Percentiles rank a stretch among this genome's conserved stretches.
Conservation (phyloP, 2,797 vertebrate genomes). For the Melanotaenia trifasciata region DNA sequence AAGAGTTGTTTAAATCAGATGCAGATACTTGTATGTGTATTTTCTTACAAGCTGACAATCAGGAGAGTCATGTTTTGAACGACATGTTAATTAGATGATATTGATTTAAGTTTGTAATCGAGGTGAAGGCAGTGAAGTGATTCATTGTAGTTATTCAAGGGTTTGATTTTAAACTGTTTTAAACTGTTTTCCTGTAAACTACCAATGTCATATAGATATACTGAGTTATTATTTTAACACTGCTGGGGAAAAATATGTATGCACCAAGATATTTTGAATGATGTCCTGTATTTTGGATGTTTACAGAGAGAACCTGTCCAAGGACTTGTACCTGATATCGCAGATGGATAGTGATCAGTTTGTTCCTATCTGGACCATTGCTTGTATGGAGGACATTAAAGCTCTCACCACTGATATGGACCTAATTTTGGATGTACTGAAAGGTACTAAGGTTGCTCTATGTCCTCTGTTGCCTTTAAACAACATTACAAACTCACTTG, state of each 20-base stretch:
- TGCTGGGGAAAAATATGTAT: neutral
- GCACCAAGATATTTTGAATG: neutral
- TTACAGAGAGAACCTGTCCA: conserved; percentile 94
- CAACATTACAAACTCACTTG: too few species aligned
- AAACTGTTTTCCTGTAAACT: too few species aligned
- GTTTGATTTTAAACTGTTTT: neutral
- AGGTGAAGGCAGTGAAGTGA: neutral
- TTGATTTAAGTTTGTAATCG: neutral
- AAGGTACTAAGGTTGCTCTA: conserved; percentile 80
- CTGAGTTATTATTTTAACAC: neutral
- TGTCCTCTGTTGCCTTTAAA: neutral
- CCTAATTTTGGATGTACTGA: conserved; percentile 93
- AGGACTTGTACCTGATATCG: conserved; percentile 97
- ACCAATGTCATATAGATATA: too few species aligned
- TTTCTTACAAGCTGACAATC: neutral
- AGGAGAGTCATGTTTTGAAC: neutral
- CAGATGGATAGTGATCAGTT: conserved; percentile 99
- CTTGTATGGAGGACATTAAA: conserved; percentile 97
- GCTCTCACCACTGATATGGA: conserved; percentile 92
- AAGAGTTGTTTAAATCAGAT: neutral
- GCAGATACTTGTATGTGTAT: neutral
- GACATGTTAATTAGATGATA: neutral
- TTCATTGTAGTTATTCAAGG: neutral
- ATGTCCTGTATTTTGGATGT: conserved; percentile 25
- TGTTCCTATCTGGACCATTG: conserved; percentile 95